Base-by-base conservation (phyloP, 2,888 invertebrate genomes). In the Leucophora obtusa region DNA sequence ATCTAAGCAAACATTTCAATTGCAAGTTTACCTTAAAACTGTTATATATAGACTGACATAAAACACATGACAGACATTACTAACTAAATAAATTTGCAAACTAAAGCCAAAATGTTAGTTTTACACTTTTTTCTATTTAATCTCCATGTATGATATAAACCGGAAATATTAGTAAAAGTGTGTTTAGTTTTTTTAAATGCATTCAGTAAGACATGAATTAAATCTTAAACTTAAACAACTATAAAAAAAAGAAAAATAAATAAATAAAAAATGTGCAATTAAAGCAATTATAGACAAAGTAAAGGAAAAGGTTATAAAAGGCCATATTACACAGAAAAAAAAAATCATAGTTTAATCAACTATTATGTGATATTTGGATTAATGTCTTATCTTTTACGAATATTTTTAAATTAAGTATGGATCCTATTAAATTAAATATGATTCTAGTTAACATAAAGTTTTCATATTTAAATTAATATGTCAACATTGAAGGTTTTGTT, bases 1-100 rank as follows among this genome's bases (percentile, higher is more conserved):
- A 74, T 79, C 68, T 73, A 65, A 65, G 69, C 74, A 79, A 74
- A 72, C 77, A 72, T 66, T 72, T 78, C 71, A 72, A 78, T 66
- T 62, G 66, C 66, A 62, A 56, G 66, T 62, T 63, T 77, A 77
- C 77, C 77, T 77, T 66, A 78, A 78, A 72, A 51, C 63, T 60
- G 53, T 33, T 28, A 28, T 10, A 43, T 47, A 62, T 54, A 35
- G 54, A 28, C 60, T 62, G 66, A 11, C 24, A 62, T 18, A 4
- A 66, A 77, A 66, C 69, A 69, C 69, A 79, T 69, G 73, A 59
- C 24, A 54, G 53, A 65, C 74, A 69, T 79, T 63, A 69, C 24
- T 21, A 78, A 56, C 56, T 28, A 63, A 69, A 73, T 63, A 51
- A 68, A 63, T 62, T 68, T 72, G 28, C 28, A 63, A 56, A 11